These are phyloP conservation scores for Rosalia funebris DNA, from an alignment of 2,888 invertebrate species.

Conservation along the genomic window DNA sequence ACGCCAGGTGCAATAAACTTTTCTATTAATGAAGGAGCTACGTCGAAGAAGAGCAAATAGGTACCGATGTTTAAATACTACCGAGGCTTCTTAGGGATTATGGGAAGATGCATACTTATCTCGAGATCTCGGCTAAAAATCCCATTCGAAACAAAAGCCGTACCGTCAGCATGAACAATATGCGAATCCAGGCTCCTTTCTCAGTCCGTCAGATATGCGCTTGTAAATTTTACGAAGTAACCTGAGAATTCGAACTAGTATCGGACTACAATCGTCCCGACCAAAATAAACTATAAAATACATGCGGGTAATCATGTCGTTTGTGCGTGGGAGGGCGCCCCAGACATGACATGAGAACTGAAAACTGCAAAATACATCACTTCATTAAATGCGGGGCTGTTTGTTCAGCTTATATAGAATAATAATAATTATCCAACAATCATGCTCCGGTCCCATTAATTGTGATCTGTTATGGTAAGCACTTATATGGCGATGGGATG, in stretches of 20 bases:
- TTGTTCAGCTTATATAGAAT: slow-evolving; percentile 42
- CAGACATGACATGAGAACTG: slow-evolving; percentile 32
- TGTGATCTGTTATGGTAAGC: slow-evolving; percentile 30
- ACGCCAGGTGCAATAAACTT: background rate
- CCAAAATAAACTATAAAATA: slow-evolving; percentile 49
- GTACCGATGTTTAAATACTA: slow-evolving; percentile 7
- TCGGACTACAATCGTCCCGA: slow-evolving; percentile 55
- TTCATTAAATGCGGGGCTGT: slow-evolving; percentile 43
- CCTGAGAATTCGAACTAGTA: slow-evolving; percentile 52
- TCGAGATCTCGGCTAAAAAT: slow-evolving; percentile 27
- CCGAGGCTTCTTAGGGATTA: slow-evolving; percentile 8
- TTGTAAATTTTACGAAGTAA: slow-evolving; percentile 52
- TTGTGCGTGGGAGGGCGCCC: slow-evolving; percentile 49
- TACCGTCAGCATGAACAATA: slow-evolving; percentile 40
- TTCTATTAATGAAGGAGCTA: slow-evolving; percentile 1
- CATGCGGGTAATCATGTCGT: slow-evolving; percentile 38
- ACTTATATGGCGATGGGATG: slow-evolving; percentile 40
- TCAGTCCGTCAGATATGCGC: slow-evolving; percentile 47
- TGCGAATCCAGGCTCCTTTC: slow-evolving; percentile 42
- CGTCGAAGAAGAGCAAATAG: slow-evolving; percentile 3
- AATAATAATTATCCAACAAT: slow-evolving; percentile 38
- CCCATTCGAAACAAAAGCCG: slow-evolving; percentile 36
- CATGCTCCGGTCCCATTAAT: slow-evolving; percentile 9
- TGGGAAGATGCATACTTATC: slow-evolving; percentile 21
- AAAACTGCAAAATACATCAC: slow-evolving; percentile 43